phyloP scores from a whole-genome alignment of 2,797 vertebrate species.

The Hydrophis major region DNA sequence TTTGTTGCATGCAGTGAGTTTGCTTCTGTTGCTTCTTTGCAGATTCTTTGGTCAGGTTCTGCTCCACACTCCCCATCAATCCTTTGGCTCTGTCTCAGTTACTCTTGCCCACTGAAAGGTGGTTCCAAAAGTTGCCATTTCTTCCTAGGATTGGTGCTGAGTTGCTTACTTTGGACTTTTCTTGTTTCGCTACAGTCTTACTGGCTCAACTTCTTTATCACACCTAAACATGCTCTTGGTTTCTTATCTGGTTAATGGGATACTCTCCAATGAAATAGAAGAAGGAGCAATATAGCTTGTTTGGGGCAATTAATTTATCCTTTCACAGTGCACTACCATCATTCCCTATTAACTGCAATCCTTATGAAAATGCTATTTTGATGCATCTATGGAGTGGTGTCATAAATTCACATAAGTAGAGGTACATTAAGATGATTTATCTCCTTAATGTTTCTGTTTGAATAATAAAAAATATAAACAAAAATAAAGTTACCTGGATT shows the following conservation, averaged over 20 bases:
- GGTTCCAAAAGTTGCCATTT: neutral
- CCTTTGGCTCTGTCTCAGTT: neutral
- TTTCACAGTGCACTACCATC: neutral
- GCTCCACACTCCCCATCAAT: neutral
- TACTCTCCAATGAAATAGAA: neutral
- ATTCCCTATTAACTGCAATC: neutral
- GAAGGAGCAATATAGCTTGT: neutral
- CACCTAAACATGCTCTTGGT: neutral
- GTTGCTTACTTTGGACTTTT: neutral
- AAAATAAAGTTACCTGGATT: slow-evolving; percentile 67
- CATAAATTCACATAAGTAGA: neutral
- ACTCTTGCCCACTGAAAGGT: neutral
- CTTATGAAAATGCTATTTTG: neutral
- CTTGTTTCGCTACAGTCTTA: neutral
- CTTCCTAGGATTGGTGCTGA: neutral
- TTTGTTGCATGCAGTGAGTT: neutral
- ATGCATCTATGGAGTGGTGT: neutral
- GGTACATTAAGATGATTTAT: neutral
- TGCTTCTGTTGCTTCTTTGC: neutral
- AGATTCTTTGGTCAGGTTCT: neutral
- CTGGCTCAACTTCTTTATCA: neutral
- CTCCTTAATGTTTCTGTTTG: neutral
- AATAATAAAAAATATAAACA: neutral
- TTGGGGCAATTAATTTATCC: neutral
- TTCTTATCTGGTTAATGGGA: neutral